Base-by-base conservation (phyloP, 2,113 vertebrate genomes). In the Miniopterus natalensis region DNA sequence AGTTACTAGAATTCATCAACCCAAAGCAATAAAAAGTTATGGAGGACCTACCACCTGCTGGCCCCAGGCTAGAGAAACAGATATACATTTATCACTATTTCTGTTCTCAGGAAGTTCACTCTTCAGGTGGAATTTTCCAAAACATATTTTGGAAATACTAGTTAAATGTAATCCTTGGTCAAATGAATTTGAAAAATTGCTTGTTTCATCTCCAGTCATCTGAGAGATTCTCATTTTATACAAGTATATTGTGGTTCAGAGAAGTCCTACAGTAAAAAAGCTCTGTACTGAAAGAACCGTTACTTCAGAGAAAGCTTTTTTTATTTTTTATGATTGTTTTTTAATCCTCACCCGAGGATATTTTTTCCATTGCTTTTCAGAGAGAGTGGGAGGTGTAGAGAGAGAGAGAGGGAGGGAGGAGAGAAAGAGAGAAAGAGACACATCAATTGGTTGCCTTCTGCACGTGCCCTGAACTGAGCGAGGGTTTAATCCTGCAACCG, bases 11-110 rank as follows among this genome's bases (percentile, higher is more conserved):
- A 84, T 88, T 68, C 15, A 15, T n/a, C 63, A 83, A 45, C 20
- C 13, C 6, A 84, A 95, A 95, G 53, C 49, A 89, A 3, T 96
- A 45, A 61, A 88, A 90, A 21, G n/a, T 78, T 84, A 47, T 45
- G 25, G 45, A 81, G 53, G 53, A 29, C 23, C 49, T 61, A 40
- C 49, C 45, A 3, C 59, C 66, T 68, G 7, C 14, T 55, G 21
- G 57, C 18, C n/a, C 68, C 47, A 6, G 10, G 42, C 92, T 61
- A n/a, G 66, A 74, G 71, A 90, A 90, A 70, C 36, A 70, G 78
- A 27, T 80, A 70, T 4, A 57, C 55, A 45, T 90, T 95, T 31
- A 81, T 6, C n/a, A 31, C 27, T 71, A 4, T 81, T 61, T 90
- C 85, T 90, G 2, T 88, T 57, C 4, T n/a, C 31, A 75, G 13